Percentiles rank a stretch among this genome's conserved stretches.
phyloP scores from a whole-genome alignment of 1,140 invertebrate species.

The Calliopsis andreniformis region DNA sequence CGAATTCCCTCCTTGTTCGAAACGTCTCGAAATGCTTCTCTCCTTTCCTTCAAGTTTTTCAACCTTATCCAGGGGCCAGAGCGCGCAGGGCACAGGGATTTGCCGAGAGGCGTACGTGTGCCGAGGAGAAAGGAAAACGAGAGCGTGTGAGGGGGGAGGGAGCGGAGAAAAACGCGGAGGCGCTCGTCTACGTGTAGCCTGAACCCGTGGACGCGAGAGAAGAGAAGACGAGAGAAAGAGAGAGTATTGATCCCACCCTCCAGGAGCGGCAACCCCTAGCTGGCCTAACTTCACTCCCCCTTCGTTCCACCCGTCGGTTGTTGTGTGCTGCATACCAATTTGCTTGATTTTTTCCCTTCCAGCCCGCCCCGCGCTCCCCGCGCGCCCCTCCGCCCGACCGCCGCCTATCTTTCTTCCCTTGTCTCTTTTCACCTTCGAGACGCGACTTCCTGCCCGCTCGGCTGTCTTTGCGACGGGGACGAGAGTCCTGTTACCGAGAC shows the following conservation, averaged over 20 bases:
- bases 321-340: conserved; percentile 82
- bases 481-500: conserved; percentile 3
- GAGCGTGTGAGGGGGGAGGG: conserved; percentile 1
- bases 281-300: conserved; percentile 75
- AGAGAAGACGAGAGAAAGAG: conserved; percentile 75
- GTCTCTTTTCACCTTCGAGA: conserved; percentile 36
- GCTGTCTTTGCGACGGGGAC: conserved; percentile 18
- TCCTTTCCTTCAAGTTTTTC: too few species aligned
- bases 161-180: conserved; percentile 34
- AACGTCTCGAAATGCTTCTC: neutral
- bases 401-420: conserved; percentile 71
- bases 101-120: conserved; percentile 43
- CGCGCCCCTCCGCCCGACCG: conserved; percentile 25
- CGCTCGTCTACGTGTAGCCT: conserved; percentile 28
- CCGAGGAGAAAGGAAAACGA: conserved; percentile 42
- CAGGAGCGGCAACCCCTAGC: conserved; percentile 75
- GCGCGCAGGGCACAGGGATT: conserved; percentile 24
- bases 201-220: conserved; percentile 54
- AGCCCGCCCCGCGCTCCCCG: conserved; percentile 48
- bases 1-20: neutral
- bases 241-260: conserved; percentile 80
- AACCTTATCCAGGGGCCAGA: neutral
- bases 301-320: conserved; percentile 75
- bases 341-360: conserved; percentile 78
- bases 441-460: conserved; percentile 35